Evolutionary conservation across 2,113 vertebrate genomes (phyloP).

Genomic region (Phoenicopterus ruber): DNA sequence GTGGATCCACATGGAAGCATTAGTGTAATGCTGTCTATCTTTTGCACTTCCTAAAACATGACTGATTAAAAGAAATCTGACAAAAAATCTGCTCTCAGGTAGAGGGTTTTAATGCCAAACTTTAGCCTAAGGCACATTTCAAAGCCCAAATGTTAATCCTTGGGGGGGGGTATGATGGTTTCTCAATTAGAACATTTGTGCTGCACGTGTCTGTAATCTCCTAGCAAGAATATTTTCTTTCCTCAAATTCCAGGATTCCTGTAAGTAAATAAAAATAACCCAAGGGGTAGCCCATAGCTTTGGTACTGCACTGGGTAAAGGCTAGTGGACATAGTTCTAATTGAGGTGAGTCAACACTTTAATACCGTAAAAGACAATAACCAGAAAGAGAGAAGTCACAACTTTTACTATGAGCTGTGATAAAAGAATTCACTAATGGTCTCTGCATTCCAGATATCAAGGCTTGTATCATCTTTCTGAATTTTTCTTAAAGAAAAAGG

Average conservation of each 20-base stretch:
- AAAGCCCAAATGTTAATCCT: not conserved
- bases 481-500: not conserved
- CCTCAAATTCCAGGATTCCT: not conserved
- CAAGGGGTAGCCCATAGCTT: not conserved
- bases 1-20: not conserved
- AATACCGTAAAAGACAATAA: not conserved
- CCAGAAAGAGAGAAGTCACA: not conserved
- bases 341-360: not conserved
- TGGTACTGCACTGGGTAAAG: not conserved
- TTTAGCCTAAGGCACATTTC: not conserved
- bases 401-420: not conserved
- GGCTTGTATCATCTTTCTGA: not conserved
- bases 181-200: not conserved
- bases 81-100: not conserved
- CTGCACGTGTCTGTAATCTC: not conserved
- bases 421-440: not conserved
- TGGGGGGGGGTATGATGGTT: not conserved
- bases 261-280: not conserved
- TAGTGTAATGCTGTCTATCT: not conserved
- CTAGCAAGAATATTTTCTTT: not conserved
- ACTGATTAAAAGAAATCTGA: not conserved
- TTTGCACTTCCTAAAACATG: not conserved
- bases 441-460: not conserved
- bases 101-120: not conserved
- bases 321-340: not conserved